Conservation (phyloP, 2,888 invertebrate genomes). For the Thysanoteuthis rhombus region DNA sequence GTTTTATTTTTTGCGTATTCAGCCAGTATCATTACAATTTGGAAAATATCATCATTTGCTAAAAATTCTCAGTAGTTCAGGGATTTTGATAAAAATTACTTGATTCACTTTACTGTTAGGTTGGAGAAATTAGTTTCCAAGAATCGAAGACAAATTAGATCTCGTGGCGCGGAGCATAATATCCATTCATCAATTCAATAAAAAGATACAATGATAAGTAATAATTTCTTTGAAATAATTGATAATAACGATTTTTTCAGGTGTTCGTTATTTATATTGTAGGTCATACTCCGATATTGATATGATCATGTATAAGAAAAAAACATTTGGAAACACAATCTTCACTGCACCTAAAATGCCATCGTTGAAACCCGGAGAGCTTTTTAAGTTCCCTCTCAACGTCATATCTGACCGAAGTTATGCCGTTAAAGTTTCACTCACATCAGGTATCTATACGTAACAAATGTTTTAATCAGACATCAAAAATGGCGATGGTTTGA, state of each 20-base stretch:
- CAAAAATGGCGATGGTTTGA: too few species aligned
- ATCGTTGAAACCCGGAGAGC: not conserved
- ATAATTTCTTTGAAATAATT: not conserved
- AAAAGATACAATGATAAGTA: not conserved
- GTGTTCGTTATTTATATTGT: not conserved
- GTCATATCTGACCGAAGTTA: not conserved
- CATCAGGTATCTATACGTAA: not conserved
- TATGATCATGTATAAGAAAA: constrained; percentile 18
- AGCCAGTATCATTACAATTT: too few species aligned
- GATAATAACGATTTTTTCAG: not conserved
- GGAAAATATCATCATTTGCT: too few species aligned
- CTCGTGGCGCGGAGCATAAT: too few species aligned
- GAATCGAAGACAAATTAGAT: too few species aligned
- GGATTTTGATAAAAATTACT: too few species aligned
- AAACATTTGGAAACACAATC: not conserved
- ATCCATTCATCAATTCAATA: not conserved
- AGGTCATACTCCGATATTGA: not conserved
- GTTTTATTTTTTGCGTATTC: too few species aligned
- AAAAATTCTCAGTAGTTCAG: too few species aligned
- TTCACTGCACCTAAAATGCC: constrained; percentile 19
- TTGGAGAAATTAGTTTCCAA: too few species aligned
- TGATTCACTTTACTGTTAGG: too few species aligned
- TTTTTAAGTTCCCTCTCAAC: not conserved
- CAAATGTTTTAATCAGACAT: too few species aligned
- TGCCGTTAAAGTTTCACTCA: not conserved